Conservation (phyloP, 1,140 invertebrate species). For the Temnothorax nylanderi region DNA sequence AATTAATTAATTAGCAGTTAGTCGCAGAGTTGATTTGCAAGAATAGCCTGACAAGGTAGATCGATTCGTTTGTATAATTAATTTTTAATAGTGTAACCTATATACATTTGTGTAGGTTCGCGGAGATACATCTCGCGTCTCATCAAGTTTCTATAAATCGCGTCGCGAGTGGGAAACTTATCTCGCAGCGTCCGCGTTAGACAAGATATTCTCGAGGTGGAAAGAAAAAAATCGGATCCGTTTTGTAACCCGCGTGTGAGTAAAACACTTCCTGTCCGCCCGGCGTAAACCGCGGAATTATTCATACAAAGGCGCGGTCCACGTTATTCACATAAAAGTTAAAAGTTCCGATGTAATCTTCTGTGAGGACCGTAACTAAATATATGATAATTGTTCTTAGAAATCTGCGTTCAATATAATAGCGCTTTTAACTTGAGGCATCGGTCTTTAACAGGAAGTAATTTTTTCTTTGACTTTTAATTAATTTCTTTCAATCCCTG, state of each 20-base stretch:
- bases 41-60: neutral
- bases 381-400: neutral
- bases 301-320: conserved; percentile 15
- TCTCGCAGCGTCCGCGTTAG: conserved; percentile 64
- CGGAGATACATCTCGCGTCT: conserved; percentile 39
- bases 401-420: neutral
- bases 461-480: neutral
- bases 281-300: conserved; percentile 7
- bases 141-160: conserved; percentile 37
- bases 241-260: conserved; percentile 23
- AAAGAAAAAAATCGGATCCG: conserved; percentile 34
- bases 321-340: conserved; percentile 15
- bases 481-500: neutral
- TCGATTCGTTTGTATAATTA: conserved; percentile 43
- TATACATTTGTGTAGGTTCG: conserved; percentile 26
- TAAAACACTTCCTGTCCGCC: conserved; percentile 10
- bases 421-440: neutral
- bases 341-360: neutral
- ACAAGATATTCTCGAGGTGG: conserved; percentile 60
- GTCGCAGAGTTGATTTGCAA: neutral
- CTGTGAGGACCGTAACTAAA: neutral
- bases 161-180: conserved; percentile 43
- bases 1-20: neutral
- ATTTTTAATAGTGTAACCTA: conserved; percentile 41
- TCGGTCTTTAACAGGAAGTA: neutral